Evolutionary conservation across 1,140 invertebrate species (phyloP).

Genomic region (Homarus americanus): DNA sequence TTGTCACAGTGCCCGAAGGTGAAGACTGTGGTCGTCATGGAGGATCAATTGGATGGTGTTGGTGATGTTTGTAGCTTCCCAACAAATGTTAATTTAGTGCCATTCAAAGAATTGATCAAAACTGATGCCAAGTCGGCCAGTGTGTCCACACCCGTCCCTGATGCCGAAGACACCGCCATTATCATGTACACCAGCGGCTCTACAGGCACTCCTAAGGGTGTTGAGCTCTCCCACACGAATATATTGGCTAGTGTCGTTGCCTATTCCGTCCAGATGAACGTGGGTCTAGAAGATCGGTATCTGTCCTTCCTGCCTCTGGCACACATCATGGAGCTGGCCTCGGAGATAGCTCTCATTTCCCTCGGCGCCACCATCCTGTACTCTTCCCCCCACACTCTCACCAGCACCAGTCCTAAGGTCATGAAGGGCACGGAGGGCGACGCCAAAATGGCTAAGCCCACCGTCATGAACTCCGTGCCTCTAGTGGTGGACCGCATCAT

Average conservation of each 20-base stretch:
- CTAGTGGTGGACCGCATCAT: slow-evolving; percentile 74
- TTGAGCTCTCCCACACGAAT: slow-evolving; percentile 87
- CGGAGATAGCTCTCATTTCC: slow-evolving; percentile 78
- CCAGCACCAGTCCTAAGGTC: slow-evolving; percentile 80
- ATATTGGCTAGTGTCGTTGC: slow-evolving; percentile 92
- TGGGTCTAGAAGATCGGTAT: slow-evolving; percentile 80
- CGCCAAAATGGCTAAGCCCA: slow-evolving; percentile 80
- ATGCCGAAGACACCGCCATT: slow-evolving; percentile 78
- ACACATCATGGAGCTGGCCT: slow-evolving; percentile 82
- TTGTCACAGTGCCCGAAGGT: slow-evolving; percentile 61
- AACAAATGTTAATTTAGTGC: slow-evolving; percentile 83
- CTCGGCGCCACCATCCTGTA: slow-evolving; percentile 81
- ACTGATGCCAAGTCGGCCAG: slow-evolving; percentile 75
- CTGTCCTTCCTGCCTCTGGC: slow-evolving; percentile 83
- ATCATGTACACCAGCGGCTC: slow-evolving; percentile 81
- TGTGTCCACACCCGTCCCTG: slow-evolving; percentile 80
- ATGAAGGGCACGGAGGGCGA: slow-evolving; percentile 82
- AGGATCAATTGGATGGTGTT: slow-evolving; percentile 73
- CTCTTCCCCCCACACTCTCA: slow-evolving; percentile 81
- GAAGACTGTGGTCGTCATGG: slow-evolving; percentile 69
- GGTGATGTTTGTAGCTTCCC: slow-evolving; percentile 77
- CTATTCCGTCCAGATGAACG: slow-evolving; percentile 84
- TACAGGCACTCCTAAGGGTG: slow-evolving; percentile 79
- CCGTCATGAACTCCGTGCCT: slow-evolving; percentile 82
- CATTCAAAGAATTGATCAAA: slow-evolving; percentile 82